phyloP scores from a whole-genome alignment of 2,797 vertebrate species.

The Characodon lateralis region DNA sequence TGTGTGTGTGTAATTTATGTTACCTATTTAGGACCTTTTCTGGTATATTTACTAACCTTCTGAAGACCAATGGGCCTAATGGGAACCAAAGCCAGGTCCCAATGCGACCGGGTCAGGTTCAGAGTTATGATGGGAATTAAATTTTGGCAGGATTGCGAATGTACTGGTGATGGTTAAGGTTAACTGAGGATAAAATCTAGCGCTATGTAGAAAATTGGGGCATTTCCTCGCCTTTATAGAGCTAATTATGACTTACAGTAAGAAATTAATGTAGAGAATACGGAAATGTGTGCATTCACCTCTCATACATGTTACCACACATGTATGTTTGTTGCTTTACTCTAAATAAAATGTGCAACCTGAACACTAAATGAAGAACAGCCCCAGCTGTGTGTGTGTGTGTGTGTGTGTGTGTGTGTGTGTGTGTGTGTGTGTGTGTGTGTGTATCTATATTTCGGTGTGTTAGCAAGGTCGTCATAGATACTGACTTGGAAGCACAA shows the following conservation, averaged over 20 bases:
- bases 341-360: not conserved
- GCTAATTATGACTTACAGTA: not conserved
- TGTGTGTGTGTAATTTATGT: not conserved
- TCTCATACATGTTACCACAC: not conserved
- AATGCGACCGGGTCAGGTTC: not conserved
- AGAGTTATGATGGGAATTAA: no score
- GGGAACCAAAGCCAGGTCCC: not conserved
- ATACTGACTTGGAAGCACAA: constrained; percentile 44
- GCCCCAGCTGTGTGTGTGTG: constrained; percentile 5
- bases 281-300: not conserved
- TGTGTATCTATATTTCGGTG: constrained; percentile 25
- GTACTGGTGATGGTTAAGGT: no score
- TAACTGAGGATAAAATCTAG: no score
- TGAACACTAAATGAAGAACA: not conserved
- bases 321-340: not conserved
- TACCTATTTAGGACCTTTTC: no score
- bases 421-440: constrained; percentile 9
- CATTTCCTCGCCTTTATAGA: no score
- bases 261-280: not conserved
- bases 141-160: no score
- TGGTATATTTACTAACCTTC: not conserved
- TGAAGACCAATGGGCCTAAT: not conserved
- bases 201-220: no score
- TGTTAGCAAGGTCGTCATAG: constrained; percentile 57
- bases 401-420: constrained; percentile 9